Conservation (phyloP, 2,888 invertebrate species). For the Epinotia bilunana region DNA sequence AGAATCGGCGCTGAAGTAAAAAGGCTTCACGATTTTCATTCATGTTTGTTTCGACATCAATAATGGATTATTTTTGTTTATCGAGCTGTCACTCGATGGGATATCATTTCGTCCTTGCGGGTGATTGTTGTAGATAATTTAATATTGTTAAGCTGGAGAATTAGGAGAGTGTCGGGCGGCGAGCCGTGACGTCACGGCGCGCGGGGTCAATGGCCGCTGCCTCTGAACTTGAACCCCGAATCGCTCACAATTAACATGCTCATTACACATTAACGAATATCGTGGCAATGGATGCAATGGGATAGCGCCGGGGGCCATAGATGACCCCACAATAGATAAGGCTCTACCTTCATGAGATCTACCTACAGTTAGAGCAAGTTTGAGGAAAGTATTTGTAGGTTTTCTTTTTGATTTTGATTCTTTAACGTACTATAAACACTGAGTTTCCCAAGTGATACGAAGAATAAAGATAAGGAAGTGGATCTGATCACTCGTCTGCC, state of each 20-base stretch:
- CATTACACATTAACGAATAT: constrained; percentile 33
- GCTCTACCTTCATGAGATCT: neutral
- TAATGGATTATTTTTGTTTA: constrained; percentile 23
- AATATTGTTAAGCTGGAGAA: constrained; percentile 26
- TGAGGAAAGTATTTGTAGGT: neutral
- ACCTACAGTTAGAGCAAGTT: neutral
- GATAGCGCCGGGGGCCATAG: constrained; percentile 1
- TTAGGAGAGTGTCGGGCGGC: constrained; percentile 22
- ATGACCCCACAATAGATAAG: neutral
- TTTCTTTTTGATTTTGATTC: neutral
- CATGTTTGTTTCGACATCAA: constrained; percentile 26
- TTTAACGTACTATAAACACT: neutral
- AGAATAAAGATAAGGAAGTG: too few species aligned
- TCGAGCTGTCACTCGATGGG: constrained; percentile 3
- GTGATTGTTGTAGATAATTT: constrained; percentile 32
- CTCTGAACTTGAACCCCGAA: constrained; percentile 46
- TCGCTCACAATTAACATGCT: constrained; percentile 41
- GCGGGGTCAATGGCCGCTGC: constrained; percentile 40
- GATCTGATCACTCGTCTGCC: too few species aligned
- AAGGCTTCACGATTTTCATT: constrained; percentile 37
- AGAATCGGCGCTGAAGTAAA: constrained; percentile 31
- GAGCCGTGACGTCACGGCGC: constrained; percentile 46
- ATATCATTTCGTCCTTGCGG: constrained; percentile 2
- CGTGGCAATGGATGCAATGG: constrained; percentile 5
- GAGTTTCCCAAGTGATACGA: neutral